Percentiles rank a stretch among this genome's conserved stretches.
Conservation (phyloP, 1,140 invertebrate species). For the Pollicipes pollicipes region DNA sequence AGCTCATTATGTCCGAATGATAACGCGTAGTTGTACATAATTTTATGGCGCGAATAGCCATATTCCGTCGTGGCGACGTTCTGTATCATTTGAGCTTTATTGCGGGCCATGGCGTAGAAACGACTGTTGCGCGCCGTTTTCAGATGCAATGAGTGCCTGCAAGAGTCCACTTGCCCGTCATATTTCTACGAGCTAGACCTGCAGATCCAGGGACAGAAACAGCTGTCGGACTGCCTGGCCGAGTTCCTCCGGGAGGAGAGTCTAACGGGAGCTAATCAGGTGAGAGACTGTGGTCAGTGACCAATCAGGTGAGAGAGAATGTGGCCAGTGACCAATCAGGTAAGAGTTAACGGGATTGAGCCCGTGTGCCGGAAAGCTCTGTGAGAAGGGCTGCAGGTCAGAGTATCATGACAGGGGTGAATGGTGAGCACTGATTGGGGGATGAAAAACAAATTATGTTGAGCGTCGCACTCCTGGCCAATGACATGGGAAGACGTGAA, state of each 20-base stretch:
- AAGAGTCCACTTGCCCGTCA: constrained; percentile 37
- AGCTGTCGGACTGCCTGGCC: constrained; percentile 38
- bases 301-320: constrained; percentile 24
- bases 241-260: constrained; percentile 40
- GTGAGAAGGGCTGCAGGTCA: constrained; percentile 25
- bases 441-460: too few species aligned
- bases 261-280: neutral
- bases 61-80: too few species aligned
- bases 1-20: too few species aligned
- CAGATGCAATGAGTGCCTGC: constrained; percentile 30
- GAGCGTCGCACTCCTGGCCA: too few species aligned
- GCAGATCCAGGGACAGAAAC: constrained; percentile 37
- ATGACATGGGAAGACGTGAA: too few species aligned
- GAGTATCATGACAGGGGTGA: neutral
- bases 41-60: too few species aligned
- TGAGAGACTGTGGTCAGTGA: neutral
- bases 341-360: too few species aligned
- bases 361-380: too few species aligned
- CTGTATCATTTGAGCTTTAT: too few species aligned
- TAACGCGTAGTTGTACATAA: too few species aligned
- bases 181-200: constrained; percentile 49
- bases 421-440: neutral
- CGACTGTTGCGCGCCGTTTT: neutral
- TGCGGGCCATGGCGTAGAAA: too few species aligned
- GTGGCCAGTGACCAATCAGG: constrained; percentile 45